Evolutionary conservation across 2,888 invertebrate species (phyloP), one percentile per base, ranked within the genome.

Genomic region (Cosmopolites sordidus): DNA sequence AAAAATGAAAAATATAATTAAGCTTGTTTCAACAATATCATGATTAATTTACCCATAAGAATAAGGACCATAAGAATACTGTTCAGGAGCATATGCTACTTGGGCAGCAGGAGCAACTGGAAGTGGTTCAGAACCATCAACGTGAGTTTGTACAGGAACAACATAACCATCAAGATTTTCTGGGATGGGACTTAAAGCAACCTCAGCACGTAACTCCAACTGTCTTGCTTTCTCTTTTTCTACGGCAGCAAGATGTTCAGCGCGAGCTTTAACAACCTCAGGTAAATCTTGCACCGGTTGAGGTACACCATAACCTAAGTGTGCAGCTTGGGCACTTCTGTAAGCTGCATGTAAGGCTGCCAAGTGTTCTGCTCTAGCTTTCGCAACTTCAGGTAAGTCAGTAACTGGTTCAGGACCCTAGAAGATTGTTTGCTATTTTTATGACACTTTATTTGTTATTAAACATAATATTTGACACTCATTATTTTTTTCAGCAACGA

Each of bases 41-140:
- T n/a, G n/a, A n/a, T n/a, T n/a, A n/a, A 38, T 72, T 69, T 84
- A 84, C 17, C 83, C 84, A 66, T 81, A 81, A 54, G 76, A 75
- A 69, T 80, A 81, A 61, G 78, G 78, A 6, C 79, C 80, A 30
- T 77, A 63, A 51, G 55, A 55, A 60, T 79, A 78, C 64, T 79
- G 79, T 8, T 75, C 63, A 12, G 66, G 65, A 29, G 62, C 57
- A 48, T 67, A 66, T 8, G 62, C 56, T 12, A 63, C 40, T 47
- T 61, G 58, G 4, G 65, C 59, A 3, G 64, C 60, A 22, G 64
- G 59, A 5, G 66, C 65, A 12, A 65, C 58, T 11, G 60, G 56
- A 16, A 55, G 50, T 15, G 48, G 37, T 11, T 48, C 16, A 39
- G 37, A 40, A 12, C 16, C 43, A 2, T 29, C 46, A 1, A 47